Conservation (phyloP, 2,113 vertebrate species). For the Carassius carassius region DNA sequence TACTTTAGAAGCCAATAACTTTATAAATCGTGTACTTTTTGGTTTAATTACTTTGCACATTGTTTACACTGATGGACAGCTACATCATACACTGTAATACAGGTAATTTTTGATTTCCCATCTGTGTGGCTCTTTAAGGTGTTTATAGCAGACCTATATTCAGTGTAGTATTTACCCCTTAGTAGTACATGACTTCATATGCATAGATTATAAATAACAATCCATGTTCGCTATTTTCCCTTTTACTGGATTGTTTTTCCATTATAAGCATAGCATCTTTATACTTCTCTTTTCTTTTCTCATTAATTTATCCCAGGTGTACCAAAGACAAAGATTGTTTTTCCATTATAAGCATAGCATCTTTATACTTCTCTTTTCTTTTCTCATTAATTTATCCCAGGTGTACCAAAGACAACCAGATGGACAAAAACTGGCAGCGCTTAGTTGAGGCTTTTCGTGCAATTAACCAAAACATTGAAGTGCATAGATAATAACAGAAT, state of each 20-base stretch:
- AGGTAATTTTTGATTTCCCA: too few species aligned
- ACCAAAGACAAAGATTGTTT: not conserved
- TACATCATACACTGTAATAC: too few species aligned
- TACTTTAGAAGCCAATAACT: too few species aligned
- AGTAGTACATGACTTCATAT: not conserved
- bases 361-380: not conserved
- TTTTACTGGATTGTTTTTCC: not conserved
- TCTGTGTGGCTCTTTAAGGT: too few species aligned
- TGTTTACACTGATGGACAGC: too few species aligned
- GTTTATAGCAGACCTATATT: not conserved
- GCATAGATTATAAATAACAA: not conserved
- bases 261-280: too few species aligned
- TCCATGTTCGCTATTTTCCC: not conserved
- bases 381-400: constrained; percentile 44
- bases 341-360: too few species aligned
- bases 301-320: constrained; percentile 42
- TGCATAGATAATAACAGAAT: constrained; percentile 22
- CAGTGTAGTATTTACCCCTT: not conserved
- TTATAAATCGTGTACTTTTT: too few species aligned
- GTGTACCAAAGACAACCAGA: constrained; percentile 20
- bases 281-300: constrained; percentile 19
- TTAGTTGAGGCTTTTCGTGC: constrained; percentile 21
- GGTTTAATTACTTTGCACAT: too few species aligned
- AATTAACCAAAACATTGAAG: constrained; percentile 36
- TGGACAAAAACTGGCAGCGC: constrained; percentile 11